Evolutionary conservation across 2,888 invertebrate genomes (phyloP).

Genomic region (Teleiodes luculella): DNA sequence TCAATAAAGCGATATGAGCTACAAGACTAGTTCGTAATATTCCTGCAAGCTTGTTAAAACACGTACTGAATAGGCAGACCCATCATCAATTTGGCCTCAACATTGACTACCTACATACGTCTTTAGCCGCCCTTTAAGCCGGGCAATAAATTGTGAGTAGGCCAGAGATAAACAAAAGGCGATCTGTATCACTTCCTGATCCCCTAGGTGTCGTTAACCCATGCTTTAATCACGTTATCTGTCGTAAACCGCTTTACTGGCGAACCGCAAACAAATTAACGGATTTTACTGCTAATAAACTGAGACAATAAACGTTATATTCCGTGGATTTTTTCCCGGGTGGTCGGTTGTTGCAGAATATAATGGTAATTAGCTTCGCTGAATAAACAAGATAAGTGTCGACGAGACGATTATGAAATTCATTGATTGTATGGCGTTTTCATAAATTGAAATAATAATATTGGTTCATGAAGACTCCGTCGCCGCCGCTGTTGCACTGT

Average conservation of each 20-base stretch:
- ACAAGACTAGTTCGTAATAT: too few species aligned
- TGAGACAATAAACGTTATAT: conserved; percentile 41
- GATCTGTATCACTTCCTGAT: conserved; percentile 44
- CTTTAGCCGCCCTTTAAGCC: neutral
- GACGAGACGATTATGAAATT: too few species aligned
- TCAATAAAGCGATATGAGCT: too few species aligned
- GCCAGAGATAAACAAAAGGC: conserved; percentile 40
- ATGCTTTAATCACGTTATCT: conserved; percentile 55
- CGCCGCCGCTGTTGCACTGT: too few species aligned
- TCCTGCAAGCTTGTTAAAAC: too few species aligned
- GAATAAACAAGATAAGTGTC: too few species aligned
- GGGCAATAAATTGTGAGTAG: conserved; percentile 30
- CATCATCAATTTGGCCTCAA: neutral
- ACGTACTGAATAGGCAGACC: too few species aligned
- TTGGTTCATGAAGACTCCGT: too few species aligned
- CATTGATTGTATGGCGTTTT: too few species aligned
- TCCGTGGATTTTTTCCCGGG: conserved; percentile 33
- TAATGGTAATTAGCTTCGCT: neutral
- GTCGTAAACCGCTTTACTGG: conserved; percentile 59
- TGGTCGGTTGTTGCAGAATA: neutral
- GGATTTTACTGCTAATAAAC: conserved; percentile 52
- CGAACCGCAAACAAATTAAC: conserved; percentile 62
- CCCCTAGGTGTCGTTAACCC: conserved; percentile 55
- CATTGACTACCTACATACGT: neutral
- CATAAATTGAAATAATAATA: too few species aligned